Percentiles rank a stretch among this genome's conserved stretches.
Conservation (phyloP, 2,797 vertebrate species). For the Tokudaia tokunoshimensis region DNA sequence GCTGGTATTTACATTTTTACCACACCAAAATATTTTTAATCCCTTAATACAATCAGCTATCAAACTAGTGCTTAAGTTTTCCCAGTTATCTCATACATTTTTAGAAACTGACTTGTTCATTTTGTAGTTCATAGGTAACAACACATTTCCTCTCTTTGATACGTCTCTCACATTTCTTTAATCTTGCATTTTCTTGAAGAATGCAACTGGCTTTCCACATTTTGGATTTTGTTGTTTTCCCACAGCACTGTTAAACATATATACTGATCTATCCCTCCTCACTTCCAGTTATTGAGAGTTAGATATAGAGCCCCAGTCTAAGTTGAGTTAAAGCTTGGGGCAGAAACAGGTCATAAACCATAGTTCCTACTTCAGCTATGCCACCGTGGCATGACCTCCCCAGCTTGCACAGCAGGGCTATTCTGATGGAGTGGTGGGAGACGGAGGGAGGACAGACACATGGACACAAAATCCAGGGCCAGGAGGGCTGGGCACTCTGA, state of each 20-base stretch:
- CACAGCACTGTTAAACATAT: not conserved
- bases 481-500: not conserved
- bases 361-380: not conserved
- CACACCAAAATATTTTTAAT: conserved; percentile 28
- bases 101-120: conserved; percentile 43
- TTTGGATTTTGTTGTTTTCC: conserved; percentile 10
- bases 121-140: conserved; percentile 28
- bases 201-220: not conserved
- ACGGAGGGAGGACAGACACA: not conserved
- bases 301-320: not conserved
- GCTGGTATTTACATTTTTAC: not conserved
- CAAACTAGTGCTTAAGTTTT: conserved; percentile 14
- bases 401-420: not conserved
- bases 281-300: not conserved
- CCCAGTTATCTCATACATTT: not conserved
- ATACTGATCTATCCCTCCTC: not conserved
- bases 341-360: not conserved
- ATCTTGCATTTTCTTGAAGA: conserved; percentile 30
- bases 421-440: not conserved
- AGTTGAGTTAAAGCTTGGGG: not conserved
- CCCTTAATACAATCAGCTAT: conserved; percentile 52
- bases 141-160: not conserved
- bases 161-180: conserved; percentile 16
- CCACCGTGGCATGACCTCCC: not conserved
- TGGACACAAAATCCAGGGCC: no score